These are phyloP conservation scores for Characodon lateralis DNA, from an alignment of 2,797 vertebrate genomes.

Conservation along the genomic window DNA sequence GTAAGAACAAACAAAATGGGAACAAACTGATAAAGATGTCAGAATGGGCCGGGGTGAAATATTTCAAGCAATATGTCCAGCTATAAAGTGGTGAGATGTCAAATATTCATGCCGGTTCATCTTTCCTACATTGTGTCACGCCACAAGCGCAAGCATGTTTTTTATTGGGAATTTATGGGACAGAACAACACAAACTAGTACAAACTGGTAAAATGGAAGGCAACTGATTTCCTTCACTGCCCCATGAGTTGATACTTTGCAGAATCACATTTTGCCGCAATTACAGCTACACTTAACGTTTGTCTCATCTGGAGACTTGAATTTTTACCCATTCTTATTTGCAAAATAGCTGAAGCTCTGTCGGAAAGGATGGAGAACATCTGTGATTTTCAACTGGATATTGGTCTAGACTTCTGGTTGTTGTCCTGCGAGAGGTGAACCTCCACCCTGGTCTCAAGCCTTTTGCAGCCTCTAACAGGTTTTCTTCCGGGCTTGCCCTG, in stretches of 20 bases:
- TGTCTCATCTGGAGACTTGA: background rate
- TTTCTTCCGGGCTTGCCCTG: background rate
- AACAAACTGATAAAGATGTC: background rate
- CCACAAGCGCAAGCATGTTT: background rate
- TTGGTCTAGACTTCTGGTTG: background rate
- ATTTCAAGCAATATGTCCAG: background rate
- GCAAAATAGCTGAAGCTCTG: background rate
- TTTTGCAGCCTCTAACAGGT: background rate
- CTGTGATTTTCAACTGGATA: background rate
- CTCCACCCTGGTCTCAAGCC: background rate
- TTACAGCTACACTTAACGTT: background rate
- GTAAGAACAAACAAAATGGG: background rate
- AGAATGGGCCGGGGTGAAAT: background rate
- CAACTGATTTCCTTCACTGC: background rate
- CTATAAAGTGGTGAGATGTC: background rate
- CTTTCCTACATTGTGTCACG: background rate
- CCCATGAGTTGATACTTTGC: background rate
- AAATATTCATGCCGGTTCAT: too few species aligned
- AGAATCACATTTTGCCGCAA: background rate
- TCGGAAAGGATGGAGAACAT: background rate
- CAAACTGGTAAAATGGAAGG: background rate
- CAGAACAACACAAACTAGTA: background rate
- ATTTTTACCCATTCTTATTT: background rate
- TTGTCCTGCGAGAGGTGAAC: background rate
- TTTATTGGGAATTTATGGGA: background rate